Evolutionary conservation across 1,140 invertebrate genomes (phyloP).

Genomic region (Mizuhopecten yessoensis): DNA sequence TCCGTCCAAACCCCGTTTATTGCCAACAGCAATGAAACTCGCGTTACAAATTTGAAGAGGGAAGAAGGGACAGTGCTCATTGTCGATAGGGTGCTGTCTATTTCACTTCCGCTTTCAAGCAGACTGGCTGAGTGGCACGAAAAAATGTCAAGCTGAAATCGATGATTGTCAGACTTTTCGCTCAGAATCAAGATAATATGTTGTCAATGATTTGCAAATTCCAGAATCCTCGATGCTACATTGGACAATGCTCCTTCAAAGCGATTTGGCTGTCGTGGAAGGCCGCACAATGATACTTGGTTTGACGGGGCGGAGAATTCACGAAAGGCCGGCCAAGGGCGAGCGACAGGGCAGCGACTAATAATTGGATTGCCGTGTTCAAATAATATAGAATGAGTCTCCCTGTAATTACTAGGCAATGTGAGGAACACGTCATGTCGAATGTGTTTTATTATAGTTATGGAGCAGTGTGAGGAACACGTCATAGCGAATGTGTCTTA

Average conservation of each 20-base stretch:
- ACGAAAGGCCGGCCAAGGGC: not conserved
- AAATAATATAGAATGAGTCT: not conserved
- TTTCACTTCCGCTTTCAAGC: not conserved
- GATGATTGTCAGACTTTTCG: not conserved
- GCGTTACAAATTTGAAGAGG: not conserved
- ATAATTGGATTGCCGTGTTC: not conserved
- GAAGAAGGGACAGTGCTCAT: not conserved
- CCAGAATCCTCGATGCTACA: not conserved
- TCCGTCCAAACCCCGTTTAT: not conserved
- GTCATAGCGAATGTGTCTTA: no score
- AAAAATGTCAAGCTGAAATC: constrained; percentile 20
- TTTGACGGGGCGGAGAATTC: not conserved
- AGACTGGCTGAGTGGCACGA: not conserved
- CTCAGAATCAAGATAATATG: not conserved
- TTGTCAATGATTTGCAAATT: not conserved
- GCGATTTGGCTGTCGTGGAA: not conserved
- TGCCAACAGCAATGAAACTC: not conserved
- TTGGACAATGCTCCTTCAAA: not conserved
- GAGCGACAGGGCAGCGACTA: not conserved
- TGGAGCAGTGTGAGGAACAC: no score
- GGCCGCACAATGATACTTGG: not conserved
- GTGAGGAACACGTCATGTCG: no score
- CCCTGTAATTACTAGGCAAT: no score
- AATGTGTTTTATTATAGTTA: no score
- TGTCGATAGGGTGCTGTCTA: not conserved